Percentiles rank a stretch among this genome's conserved stretches.
Evolutionary conservation across 2,113 vertebrate species (phyloP).

Genomic region (Paramormyrops kingsleyae): DNA sequence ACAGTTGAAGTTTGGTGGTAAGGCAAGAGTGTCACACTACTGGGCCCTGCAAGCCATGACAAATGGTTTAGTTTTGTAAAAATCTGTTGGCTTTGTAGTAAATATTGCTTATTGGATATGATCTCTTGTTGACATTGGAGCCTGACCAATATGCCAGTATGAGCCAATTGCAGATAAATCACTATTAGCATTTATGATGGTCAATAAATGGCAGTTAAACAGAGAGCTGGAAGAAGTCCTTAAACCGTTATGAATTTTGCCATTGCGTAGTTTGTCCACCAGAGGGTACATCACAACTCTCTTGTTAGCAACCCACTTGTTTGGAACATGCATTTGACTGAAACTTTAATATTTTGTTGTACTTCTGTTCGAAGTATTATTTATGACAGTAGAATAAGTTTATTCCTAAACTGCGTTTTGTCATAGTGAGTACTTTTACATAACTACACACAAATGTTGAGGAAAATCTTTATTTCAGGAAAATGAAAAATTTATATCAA

Average conservation of each 20-base stretch:
- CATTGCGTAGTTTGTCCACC: background rate
- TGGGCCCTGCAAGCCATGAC: background rate
- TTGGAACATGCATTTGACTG: background rate
- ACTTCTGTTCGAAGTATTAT: background rate
- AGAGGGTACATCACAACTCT: background rate
- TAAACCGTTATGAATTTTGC: background rate
- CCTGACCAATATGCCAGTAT: background rate
- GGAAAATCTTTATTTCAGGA: background rate
- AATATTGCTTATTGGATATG: background rate
- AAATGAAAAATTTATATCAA: background rate
- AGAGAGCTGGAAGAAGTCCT: background rate
- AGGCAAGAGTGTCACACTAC: background rate
- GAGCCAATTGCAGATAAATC: background rate
- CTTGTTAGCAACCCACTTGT: background rate
- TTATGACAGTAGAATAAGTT: background rate
- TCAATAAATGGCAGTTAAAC: background rate
- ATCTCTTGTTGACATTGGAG: background rate
- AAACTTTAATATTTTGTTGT: background rate
- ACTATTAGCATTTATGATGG: background rate
- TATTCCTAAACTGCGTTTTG: too few relatives aligned
- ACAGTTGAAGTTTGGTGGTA: background rate
- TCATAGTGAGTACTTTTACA: background rate
- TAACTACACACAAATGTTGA: background rate
- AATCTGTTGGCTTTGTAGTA: background rate
- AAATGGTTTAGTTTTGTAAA: background rate